Evolutionary conservation across 1,140 invertebrate species (phyloP).

Genomic region (Monomorium pharaonis): DNA sequence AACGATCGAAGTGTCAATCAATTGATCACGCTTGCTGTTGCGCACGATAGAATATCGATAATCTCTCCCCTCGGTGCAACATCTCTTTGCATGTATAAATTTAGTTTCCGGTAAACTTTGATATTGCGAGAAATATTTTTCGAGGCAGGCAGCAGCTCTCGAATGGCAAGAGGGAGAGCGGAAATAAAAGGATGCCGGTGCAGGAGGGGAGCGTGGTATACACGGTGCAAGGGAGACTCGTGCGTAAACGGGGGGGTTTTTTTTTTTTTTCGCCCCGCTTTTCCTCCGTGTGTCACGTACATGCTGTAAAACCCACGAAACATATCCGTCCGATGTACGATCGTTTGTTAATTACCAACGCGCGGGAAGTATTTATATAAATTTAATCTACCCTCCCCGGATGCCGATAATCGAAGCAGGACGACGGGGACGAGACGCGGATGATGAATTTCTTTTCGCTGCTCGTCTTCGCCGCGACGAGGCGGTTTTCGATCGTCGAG

Average conservation of each 20-base stretch:
- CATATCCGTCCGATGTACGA: slow-evolving; percentile 34
- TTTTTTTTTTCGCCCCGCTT: slow-evolving; percentile 66
- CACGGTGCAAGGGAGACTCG: slow-evolving; percentile 36
- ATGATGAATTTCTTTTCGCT: not conserved
- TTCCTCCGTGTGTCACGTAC: slow-evolving; percentile 14
- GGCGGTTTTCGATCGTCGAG: slow-evolving; percentile 15
- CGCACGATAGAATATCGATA: not conserved
- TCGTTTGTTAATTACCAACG: slow-evolving; percentile 59
- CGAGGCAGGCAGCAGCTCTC: not conserved
- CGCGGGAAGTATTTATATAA: not conserved
- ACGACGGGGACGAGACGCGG: not conserved
- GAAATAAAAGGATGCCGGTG: not conserved
- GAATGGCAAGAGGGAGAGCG: not conserved
- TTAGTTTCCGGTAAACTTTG: not conserved
- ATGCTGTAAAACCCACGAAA: slow-evolving; percentile 13
- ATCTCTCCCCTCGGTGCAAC: not conserved
- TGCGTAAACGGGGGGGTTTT: slow-evolving; percentile 71
- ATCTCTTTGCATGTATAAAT: not conserved
- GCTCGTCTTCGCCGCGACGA: not conserved
- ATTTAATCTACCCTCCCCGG: not conserved
- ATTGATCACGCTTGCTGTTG: not conserved
- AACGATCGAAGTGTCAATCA: not conserved
- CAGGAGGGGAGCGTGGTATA: not conserved
- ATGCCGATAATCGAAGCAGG: not conserved
- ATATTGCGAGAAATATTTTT: slow-evolving; percentile 22